Evolutionary conservation across 2,888 invertebrate genomes (phyloP).

Genomic region (Ophonus ardosiacus): DNA sequence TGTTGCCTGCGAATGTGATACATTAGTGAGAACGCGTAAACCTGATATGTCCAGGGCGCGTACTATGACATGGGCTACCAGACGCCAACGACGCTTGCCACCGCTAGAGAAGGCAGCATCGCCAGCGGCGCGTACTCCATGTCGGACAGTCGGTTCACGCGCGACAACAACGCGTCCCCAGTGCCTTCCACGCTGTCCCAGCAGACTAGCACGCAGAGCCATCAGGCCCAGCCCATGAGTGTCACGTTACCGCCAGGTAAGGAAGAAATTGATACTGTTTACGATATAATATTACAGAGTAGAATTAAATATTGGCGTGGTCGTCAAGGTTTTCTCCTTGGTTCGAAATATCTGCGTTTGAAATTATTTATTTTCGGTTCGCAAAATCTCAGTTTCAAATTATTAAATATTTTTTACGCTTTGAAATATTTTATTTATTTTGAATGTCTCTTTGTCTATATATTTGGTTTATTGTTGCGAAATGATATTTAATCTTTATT

Average conservation of each 20-base stretch:
- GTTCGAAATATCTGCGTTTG: too few relatives aligned
- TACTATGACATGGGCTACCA: conserved; percentile 88
- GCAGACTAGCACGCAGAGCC: conserved; percentile 79
- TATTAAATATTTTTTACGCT: too few relatives aligned
- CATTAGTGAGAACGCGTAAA: conserved; percentile 13
- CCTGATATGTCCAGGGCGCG: conserved; percentile 73
- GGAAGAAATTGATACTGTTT: too few relatives aligned
- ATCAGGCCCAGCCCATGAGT: conserved; percentile 80
- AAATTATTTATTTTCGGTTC: too few relatives aligned
- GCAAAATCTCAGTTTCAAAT: too few relatives aligned
- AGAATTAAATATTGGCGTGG: too few relatives aligned
- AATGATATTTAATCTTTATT: too few relatives aligned
- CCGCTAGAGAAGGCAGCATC: conserved; percentile 82
- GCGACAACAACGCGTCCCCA: conserved; percentile 89
- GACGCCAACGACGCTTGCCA: conserved; percentile 84
- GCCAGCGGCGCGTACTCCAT: conserved; percentile 84
- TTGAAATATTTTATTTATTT: too few relatives aligned
- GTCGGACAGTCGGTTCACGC: conserved; percentile 84
- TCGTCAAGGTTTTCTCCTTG: too few relatives aligned
- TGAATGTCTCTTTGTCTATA: too few relatives aligned
- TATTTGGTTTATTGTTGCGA: too few relatives aligned
- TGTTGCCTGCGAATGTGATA: background rate
- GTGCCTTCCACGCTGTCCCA: conserved; percentile 87
- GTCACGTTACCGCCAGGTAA: conserved; percentile 80
- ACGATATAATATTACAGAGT: too few relatives aligned